Evolutionary conservation across 2,113 vertebrate species (phyloP), one percentile per base, ranked within the genome.

Genomic region (Scomber colias): DNA sequence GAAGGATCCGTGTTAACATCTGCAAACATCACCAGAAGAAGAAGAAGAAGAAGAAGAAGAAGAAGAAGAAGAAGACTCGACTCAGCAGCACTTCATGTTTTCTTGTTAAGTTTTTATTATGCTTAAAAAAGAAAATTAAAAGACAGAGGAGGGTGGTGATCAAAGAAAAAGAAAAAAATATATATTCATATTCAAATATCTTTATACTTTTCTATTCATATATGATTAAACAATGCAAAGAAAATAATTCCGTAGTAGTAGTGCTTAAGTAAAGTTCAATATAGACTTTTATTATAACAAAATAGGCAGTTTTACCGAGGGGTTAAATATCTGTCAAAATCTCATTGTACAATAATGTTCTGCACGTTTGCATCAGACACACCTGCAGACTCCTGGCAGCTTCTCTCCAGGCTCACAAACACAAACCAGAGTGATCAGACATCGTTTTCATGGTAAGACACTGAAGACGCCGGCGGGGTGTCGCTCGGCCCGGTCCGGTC

Each of bases 221-320:
- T 95, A 95, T 95, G 93, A 85, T 95, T 95, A 95, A 95, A 95
- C 91, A 95, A 97, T 95, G 95, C 96, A 96, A 96, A 97, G 95
- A 97, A 97, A 97, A 97, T 95, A 97, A 97, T 95, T 96, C 95
- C 96, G 95, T 96, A 95, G 95, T 96, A 96, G 95, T 95, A 96
- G 94, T 96, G 94, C 95, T 97, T 94, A 97, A 95, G 96, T 96
- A 96, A 96, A 96, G 94, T 96, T 97, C 95, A 97, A 97, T 97
- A 97, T 96, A 96, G 93, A 96, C 95, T 95, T 96, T 96, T 95
- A 96, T 97, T 97, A 97, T 99, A 98, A 97, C 96, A 99, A 99
- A 99, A 99, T 99, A 99, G 97, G 97, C 97, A 98, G 96, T 98
- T 95, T 97, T 97, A 97, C 95, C 94, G 89, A 96, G 96, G 96